phyloP scores from a whole-genome alignment of 2,113 vertebrate species.

The Notarius quadriscutis region DNA sequence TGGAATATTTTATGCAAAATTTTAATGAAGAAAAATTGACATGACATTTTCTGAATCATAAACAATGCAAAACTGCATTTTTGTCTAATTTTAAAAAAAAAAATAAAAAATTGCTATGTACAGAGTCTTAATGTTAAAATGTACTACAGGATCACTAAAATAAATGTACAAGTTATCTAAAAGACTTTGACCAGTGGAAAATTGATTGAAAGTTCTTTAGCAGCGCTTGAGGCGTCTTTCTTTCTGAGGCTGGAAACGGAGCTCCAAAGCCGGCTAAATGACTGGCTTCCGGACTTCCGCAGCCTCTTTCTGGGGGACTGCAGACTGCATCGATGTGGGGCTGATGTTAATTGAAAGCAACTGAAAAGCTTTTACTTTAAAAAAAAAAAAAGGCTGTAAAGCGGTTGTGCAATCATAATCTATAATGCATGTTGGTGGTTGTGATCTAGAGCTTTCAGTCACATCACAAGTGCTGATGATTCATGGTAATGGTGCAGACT shows the following conservation, averaged over 20 bases:
- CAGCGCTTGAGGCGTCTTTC: background rate
- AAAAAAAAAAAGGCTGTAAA: background rate
- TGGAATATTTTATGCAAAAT: too few relatives aligned
- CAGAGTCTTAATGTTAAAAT: too few relatives aligned
- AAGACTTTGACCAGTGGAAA: too few relatives aligned
- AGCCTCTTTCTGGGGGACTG: background rate
- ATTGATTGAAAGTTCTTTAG: too few relatives aligned
- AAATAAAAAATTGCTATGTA: too few relatives aligned
- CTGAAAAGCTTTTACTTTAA: background rate
- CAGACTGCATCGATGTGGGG: background rate
- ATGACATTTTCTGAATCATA: background rate
- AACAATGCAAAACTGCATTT: background rate
- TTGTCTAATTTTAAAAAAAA: too few relatives aligned
- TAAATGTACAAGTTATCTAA: too few relatives aligned
- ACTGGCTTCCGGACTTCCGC: too few relatives aligned
- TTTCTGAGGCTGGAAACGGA: background rate
- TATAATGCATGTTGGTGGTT: background rate
- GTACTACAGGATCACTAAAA: too few relatives aligned
- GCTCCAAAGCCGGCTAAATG: background rate
- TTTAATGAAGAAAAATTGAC: too few relatives aligned
- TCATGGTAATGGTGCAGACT: too few relatives aligned
- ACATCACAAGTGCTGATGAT: too few relatives aligned
- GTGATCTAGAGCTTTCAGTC: background rate
- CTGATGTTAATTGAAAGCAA: background rate
- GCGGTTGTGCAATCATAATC: background rate